Percentiles rank a stretch among this genome's conserved stretches.
phyloP scores from a whole-genome alignment of 37 sponge, comb jelly and placozoan genomes.

The Agelas oroides region DNA sequence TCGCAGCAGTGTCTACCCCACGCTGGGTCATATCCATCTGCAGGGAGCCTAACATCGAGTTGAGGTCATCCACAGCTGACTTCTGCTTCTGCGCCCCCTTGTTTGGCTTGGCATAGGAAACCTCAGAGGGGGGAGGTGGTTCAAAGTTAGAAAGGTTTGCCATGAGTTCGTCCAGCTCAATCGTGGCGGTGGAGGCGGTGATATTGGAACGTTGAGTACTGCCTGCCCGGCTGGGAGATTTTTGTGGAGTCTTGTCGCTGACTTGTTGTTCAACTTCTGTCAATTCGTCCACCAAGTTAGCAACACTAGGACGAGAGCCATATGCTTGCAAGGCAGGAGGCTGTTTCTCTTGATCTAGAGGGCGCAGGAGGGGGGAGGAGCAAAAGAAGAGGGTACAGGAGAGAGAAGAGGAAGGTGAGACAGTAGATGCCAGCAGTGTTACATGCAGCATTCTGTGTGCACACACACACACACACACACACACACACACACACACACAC shows the following conservation, averaged over 20 bases:
- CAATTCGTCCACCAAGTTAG: conserved; percentile 76
- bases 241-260: background rate
- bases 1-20: conserved; percentile 80
- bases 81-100: conserved; percentile 22
- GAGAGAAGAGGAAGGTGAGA: background rate
- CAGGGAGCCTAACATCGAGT: conserved; percentile 85
- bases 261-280: conserved; percentile 61
- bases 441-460: no score
- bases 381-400: background rate
- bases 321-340: background rate
- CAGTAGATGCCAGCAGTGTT: no score
- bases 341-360: background rate
- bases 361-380: conserved; percentile 6
- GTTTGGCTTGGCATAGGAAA: background rate
- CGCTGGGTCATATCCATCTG: conserved; percentile 64
- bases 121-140: conserved; percentile 9
- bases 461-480: no score
- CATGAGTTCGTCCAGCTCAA: conserved; percentile 94
- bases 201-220: conserved; percentile 4
- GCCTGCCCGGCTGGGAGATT: background rate
- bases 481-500: no score
- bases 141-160: conserved; percentile 86
- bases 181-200: conserved; percentile 81
- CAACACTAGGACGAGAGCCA: conserved; percentile 64
- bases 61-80: conserved; percentile 62